A percentile compares a stretch with the other conserved stretches of the same genome.
These are phyloP conservation scores for Coleophora deauratella DNA, from an alignment of 2,888 invertebrate genomes.

Conservation along the genomic window DNA sequence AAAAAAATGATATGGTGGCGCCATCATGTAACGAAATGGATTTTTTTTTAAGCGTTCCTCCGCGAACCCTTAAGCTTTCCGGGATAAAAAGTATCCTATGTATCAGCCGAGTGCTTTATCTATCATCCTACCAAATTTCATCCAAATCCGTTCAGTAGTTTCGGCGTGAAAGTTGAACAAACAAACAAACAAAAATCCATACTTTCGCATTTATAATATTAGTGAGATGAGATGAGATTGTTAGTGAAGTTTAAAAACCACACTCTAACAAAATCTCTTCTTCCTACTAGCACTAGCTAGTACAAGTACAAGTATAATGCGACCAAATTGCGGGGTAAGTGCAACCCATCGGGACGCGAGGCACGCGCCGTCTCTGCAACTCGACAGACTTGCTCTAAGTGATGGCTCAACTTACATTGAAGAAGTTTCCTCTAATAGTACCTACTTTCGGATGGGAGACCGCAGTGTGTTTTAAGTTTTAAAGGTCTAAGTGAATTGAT, in stretches of 20 bases:
- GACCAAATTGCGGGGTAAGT: slow-evolving; percentile 1
- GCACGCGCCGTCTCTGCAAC: slow-evolving; percentile 29
- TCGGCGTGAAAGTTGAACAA: too few species aligned
- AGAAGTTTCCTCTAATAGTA: not conserved
- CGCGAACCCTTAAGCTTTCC: too few species aligned
- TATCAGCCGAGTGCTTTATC: too few species aligned
- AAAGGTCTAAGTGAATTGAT: not conserved
- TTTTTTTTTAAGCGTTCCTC: too few species aligned
- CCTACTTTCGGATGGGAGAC: not conserved
- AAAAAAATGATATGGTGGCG: too few species aligned
- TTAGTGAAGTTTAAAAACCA: not conserved
- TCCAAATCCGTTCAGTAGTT: too few species aligned
- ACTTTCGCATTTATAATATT: too few species aligned
- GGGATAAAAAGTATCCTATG: too few species aligned
- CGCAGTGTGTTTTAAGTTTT: not conserved
- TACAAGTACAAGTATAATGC: not conserved
- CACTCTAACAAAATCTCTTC: not conserved
- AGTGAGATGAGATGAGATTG: too few species aligned
- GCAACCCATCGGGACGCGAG: slow-evolving; percentile 21
- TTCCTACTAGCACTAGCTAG: not conserved
- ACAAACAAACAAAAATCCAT: too few species aligned
- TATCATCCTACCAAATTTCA: too few species aligned
- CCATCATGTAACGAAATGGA: too few species aligned
- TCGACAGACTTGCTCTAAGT: slow-evolving; percentile 26
- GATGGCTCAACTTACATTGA: slow-evolving; percentile 8